A percentile compares a stretch with the other conserved stretches of the same genome.
These are phyloP conservation scores for Takifugu rubripes DNA, from an alignment of 2,797 vertebrate genomes.

Conservation along the genomic window DNA sequence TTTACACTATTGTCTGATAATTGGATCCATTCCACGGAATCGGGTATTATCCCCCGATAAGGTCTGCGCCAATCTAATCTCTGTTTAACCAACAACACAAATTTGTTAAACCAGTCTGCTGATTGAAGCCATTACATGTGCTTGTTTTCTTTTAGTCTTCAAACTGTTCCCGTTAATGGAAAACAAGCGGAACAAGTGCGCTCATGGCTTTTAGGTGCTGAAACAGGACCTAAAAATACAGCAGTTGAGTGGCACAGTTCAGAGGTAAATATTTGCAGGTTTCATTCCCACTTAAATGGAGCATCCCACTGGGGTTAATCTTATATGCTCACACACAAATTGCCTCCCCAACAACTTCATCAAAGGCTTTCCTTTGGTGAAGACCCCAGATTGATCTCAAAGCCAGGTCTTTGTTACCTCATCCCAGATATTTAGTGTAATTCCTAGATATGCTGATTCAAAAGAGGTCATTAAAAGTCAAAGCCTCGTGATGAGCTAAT, in stretches of 20 bases:
- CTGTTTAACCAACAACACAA: constrained; percentile 37
- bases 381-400: constrained; percentile 11
- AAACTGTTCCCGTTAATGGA: constrained; percentile 37
- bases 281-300: constrained; percentile 20
- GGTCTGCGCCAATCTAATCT: constrained; percentile 14
- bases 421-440: constrained; percentile 36
- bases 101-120: constrained; percentile 22
- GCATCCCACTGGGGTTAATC: constrained; percentile 10
- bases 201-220: constrained; percentile 44
- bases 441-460: constrained; percentile 43
- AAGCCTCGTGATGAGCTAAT: constrained; percentile 46
- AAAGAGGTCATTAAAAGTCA: constrained; percentile 45
- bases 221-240: constrained; percentile 39
- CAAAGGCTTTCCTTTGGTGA: constrained; percentile 18
- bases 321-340: constrained; percentile 12
- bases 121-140: constrained; percentile 35
- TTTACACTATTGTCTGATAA: constrained; percentile 41
- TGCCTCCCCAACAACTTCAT: background rate
- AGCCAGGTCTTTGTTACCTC: constrained; percentile 30
- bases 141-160: background rate
- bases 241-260: constrained; percentile 27
- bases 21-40: constrained; percentile 44
- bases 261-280: constrained; percentile 36
- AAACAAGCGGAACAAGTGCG: constrained; percentile 36
- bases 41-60: constrained; percentile 35